These are phyloP conservation scores for Lophura nycthemera DNA, from an alignment of 2,113 vertebrate species.

Conservation along the genomic window DNA sequence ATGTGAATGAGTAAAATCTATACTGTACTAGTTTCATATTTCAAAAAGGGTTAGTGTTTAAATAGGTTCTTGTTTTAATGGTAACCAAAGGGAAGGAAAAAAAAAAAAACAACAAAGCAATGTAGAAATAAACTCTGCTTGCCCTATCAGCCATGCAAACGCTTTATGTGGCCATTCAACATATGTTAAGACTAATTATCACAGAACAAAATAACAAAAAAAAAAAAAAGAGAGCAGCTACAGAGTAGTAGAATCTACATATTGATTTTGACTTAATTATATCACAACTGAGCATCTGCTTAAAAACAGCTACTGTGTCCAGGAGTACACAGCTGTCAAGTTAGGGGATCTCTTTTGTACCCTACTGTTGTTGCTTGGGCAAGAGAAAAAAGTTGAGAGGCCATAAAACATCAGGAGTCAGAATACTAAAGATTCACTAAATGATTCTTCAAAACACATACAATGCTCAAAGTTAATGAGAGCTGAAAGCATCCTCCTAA, in stretches of 20 bases:
- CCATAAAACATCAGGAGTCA: not conserved
- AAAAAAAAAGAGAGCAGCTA: not conserved
- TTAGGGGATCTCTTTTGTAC: not conserved
- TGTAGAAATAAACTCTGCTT: not conserved
- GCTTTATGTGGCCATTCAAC: not conserved
- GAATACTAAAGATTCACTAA: not conserved
- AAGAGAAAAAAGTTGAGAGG: not conserved
- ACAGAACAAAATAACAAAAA: not conserved
- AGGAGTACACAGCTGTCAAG: not conserved
- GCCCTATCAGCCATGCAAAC: not conserved
- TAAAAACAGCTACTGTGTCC: not conserved
- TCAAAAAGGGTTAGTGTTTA: constrained; percentile 61
- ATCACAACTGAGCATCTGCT: not conserved
- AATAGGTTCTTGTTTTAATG: not conserved
- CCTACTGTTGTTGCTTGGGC: not conserved
- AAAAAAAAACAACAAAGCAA: not conserved
- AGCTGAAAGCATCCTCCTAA: not conserved
- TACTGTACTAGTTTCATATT: constrained; percentile 44
- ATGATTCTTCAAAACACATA: not conserved
- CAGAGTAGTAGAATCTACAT: not conserved
- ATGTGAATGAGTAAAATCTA: constrained; percentile 72
- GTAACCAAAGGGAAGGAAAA: not conserved
- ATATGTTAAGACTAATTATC: not conserved
- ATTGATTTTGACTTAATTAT: not conserved
- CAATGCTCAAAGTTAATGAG: not conserved